Conservation (phyloP, 2,888 invertebrate species). For the Acanthosepion esculentum region DNA sequence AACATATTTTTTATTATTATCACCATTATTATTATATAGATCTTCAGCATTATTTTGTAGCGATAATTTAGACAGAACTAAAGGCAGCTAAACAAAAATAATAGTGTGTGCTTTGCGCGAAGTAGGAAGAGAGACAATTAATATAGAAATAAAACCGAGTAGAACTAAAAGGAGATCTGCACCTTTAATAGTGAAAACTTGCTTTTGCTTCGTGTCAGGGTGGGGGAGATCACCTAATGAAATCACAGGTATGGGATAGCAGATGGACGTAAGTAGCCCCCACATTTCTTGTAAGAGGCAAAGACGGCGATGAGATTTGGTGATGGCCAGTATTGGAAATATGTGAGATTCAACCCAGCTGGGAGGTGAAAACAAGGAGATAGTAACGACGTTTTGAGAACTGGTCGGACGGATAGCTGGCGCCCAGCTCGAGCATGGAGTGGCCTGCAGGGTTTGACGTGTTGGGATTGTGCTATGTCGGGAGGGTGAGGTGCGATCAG, state of each 20-base stretch:
- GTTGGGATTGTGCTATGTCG: background rate
- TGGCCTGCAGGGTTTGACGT: background rate
- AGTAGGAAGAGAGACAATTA: background rate
- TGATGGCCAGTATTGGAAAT: background rate
- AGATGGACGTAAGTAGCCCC: background rate
- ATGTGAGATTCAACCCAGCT: background rate
- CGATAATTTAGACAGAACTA: background rate
- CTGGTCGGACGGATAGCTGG: background rate
- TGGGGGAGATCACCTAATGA: background rate
- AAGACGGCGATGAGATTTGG: background rate
- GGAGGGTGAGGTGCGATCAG: background rate
- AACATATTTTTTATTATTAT: too few species aligned
- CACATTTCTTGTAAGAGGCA: background rate
- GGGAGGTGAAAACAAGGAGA: background rate
- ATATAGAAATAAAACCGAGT: background rate
- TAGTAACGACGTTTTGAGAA: background rate
- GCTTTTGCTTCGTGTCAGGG: background rate
- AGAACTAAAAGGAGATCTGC: background rate
- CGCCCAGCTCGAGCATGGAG: constrained; percentile 18
- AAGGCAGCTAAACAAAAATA: background rate
- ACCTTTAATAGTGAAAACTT: background rate
- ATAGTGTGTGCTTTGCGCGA: background rate
- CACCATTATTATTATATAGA: too few species aligned
- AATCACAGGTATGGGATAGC: background rate
- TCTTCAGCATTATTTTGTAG: background rate